Base-by-base conservation (phyloP, 2,113 vertebrate species). In the Colius striatus region DNA sequence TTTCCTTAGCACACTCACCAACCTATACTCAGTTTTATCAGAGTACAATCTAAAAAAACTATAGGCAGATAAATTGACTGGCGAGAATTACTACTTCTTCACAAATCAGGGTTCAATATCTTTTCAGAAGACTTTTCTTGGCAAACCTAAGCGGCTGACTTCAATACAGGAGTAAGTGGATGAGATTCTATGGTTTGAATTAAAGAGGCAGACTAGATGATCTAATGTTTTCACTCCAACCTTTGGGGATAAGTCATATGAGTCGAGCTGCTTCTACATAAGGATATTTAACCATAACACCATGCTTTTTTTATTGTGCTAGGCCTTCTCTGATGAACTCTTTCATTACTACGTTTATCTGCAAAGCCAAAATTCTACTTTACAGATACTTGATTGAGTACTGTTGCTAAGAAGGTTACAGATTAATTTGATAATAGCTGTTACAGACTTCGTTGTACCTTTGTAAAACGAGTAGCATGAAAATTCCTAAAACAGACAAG, bases 161-260 rank as follows among this genome's bases (percentile, higher is more conserved):
- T 92, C 67, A 77, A 36, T 92, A 87, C 63, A 94, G 70, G 62
- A 94, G 47, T 57, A 87, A 82, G 66, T 89, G 36, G 25, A 78
- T 92, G 80, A 91, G 30, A 58, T 68, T 55, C 84, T 80, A 13
- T 55, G 75, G 67, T 82, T 92, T 91, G 84, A 84, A 94, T 95
- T 90, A 95, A 50, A 67, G 58, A 87, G 36, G 32, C 22, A 73
- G 65, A 41, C 68, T 61, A 32, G 78, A 80, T 91, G 84, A 94
- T 62, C 58, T 80, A 85, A 92, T 90, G 63, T 85, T 91, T 94
- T 93, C 41, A 54, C 32, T 94, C 62, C 57, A 72, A 72, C 61
- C 74, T 94, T 66, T 79, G 51, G 9, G n/a, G n/a, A 55, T 85
- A 73, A 83, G 38, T 68, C 58, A 34, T 34, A 25, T 83, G 81